Conservation (phyloP, 2,113 vertebrate genomes). For the Eublepharis macularius region DNA sequence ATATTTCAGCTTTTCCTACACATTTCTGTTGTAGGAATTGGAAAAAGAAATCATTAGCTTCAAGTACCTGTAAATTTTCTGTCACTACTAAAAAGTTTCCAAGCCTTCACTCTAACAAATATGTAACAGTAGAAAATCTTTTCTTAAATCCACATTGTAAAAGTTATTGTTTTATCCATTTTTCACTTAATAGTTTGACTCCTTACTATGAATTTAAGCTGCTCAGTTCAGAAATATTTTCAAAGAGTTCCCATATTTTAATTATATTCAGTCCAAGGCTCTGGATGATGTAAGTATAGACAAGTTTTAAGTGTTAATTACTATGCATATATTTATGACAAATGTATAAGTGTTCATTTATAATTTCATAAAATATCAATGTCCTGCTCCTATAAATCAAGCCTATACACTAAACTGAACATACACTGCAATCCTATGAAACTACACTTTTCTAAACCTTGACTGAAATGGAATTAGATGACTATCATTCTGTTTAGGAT, state of each 20-base stretch:
- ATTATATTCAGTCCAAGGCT: slow-evolving; percentile 94
- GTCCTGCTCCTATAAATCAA: not conserved
- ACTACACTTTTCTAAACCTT: no score
- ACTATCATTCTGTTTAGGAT: no score
- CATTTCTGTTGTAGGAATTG: not conserved
- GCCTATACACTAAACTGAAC: not conserved
- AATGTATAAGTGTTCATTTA: not conserved
- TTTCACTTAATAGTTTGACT: slow-evolving; percentile 49
- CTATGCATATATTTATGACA: not conserved
- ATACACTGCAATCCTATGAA: no score
- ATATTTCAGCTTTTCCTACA: not conserved
- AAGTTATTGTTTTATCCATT: not conserved
- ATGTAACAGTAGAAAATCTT: not conserved
- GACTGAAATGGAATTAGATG: no score
- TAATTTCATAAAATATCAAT: not conserved
- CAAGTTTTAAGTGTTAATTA: slow-evolving; percentile 3
- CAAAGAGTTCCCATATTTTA: slow-evolving; percentile 96
- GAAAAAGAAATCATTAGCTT: not conserved
- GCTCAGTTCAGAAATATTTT: slow-evolving; percentile 91
- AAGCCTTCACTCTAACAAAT: not conserved
- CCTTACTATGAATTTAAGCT: slow-evolving; percentile 80
- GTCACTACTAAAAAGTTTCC: not conserved
- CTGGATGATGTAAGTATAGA: slow-evolving; percentile 92
- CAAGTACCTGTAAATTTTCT: not conserved
- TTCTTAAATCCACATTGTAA: not conserved